A percentile compares a stretch with the other conserved stretches of the same genome.
These are phyloP conservation scores for Ladona fulva DNA, from an alignment of 1,140 invertebrate genomes.

Conservation along the genomic window DNA sequence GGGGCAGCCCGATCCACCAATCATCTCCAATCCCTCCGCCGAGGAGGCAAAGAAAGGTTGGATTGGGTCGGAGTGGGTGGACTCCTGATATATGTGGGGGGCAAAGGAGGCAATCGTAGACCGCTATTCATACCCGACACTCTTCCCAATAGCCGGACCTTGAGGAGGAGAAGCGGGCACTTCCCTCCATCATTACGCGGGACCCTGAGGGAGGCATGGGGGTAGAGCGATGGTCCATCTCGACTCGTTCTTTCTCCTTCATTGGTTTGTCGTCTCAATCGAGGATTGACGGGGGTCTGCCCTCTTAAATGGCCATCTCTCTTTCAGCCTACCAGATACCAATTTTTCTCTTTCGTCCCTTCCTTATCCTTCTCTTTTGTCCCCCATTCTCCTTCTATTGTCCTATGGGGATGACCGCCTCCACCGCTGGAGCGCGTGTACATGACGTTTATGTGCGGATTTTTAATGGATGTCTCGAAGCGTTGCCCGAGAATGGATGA, in stretches of 20 bases:
- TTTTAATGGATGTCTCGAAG: too few relatives aligned
- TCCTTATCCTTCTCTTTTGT: too few relatives aligned
- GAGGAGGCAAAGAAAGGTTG: neutral
- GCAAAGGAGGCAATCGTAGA: neutral
- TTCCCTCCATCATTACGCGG: neutral
- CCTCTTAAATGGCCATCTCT: neutral
- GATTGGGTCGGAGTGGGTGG: neutral
- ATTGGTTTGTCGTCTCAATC: constrained; percentile 5
- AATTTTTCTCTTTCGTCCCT: too few relatives aligned
- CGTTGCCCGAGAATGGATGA: too few relatives aligned
- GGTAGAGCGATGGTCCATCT: neutral
- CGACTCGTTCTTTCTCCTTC: neutral
- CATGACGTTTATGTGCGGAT: too few relatives aligned
- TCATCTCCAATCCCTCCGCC: neutral
- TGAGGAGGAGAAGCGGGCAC: neutral
- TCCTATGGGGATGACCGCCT: too few relatives aligned
- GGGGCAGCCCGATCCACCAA: neutral
- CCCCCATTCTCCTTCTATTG: too few relatives aligned
- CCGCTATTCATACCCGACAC: neutral
- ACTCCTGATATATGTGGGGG: neutral
- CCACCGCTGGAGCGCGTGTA: too few relatives aligned
- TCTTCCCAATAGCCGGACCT: neutral
- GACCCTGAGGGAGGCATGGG: neutral
- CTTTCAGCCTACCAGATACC: too few relatives aligned
- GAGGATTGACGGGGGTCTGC: neutral